Evolutionary conservation across 2,113 vertebrate species (phyloP).

Genomic region (Pipa parva): DNA sequence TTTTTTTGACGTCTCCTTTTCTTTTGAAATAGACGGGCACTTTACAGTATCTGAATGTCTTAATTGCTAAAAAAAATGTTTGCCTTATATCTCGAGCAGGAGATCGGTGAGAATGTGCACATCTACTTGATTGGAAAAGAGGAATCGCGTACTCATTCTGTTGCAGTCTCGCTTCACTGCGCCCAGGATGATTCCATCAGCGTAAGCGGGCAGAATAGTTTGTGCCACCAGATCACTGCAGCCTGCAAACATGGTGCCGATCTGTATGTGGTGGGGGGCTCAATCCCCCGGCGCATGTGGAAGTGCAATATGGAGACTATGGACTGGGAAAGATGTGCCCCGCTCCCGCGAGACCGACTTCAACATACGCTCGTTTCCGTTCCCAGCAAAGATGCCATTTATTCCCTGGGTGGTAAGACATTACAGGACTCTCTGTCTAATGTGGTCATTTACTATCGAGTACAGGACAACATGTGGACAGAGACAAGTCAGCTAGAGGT

Average conservation of each 20-base stretch:
- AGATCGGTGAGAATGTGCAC: conserved; percentile 95
- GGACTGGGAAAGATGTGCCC: conserved; percentile 98
- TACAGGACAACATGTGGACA: conserved; percentile 93
- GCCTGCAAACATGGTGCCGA: conserved; percentile 94
- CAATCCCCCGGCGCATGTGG: conserved; percentile 97
- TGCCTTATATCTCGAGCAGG: conserved; percentile 59
- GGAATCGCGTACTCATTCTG: conserved; percentile 86
- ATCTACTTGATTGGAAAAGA: conserved; percentile 97
- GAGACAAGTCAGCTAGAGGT: conserved; percentile 92
- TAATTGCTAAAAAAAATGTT: too few species aligned
- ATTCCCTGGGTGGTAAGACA: conserved; percentile 92
- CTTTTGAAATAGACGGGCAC: too few species aligned
- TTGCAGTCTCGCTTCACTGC: conserved; percentile 91
- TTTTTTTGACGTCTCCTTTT: too few species aligned
- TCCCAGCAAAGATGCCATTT: conserved; percentile 83
- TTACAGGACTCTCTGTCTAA: conserved; percentile 93
- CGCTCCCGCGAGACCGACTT: conserved; percentile 89
- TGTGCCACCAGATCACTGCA: conserved; percentile 96
- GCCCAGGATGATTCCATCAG: conserved; percentile 89
- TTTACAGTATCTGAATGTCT: too few species aligned
- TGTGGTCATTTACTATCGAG: conserved; percentile 91
- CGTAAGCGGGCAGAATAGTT: conserved; percentile 92
- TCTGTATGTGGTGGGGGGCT: conserved; percentile 93
- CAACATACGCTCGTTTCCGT: conserved; percentile 94
- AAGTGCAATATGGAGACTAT: conserved; percentile 97